Percentiles rank a stretch among this genome's conserved stretches.
These are phyloP conservation scores for Grallaria varia DNA, from an alignment of 2,113 vertebrate genomes.

Conservation along the genomic window DNA sequence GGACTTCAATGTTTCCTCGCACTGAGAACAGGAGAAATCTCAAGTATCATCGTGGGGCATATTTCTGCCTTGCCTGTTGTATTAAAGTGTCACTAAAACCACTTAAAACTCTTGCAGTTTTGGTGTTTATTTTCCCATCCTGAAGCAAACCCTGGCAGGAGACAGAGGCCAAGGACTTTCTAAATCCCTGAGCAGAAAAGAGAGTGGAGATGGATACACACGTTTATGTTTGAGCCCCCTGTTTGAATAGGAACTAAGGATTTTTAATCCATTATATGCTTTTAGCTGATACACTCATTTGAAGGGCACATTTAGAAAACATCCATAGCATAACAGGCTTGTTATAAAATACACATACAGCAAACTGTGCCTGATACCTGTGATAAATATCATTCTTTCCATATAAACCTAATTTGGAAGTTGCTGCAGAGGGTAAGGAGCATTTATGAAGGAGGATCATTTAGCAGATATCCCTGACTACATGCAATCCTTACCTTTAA, in stretches of 20 bases:
- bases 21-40: not conserved
- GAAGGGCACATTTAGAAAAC: not conserved
- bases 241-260: not conserved
- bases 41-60: not conserved
- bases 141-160: not conserved
- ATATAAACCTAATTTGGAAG: not conserved
- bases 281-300: not conserved
- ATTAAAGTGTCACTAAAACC: not conserved
- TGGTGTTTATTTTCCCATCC: not conserved
- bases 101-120: not conserved
- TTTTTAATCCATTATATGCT: not conserved
- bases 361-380: not conserved
- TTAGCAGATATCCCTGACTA: not conserved
- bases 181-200: not conserved
- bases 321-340: not conserved
- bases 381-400: not conserved
- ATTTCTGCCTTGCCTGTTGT: not conserved
- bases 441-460: not conserved
- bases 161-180: not conserved
- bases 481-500: not conserved
- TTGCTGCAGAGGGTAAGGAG: not conserved
- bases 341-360: accelerated
- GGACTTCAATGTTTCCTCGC: not conserved
- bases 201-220: not conserved
- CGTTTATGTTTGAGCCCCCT: not conserved